A percentile compares a stretch with the other conserved stretches of the same genome.
Conservation (phyloP, 2,113 vertebrate species). For the Elaphurus davidianus region DNA sequence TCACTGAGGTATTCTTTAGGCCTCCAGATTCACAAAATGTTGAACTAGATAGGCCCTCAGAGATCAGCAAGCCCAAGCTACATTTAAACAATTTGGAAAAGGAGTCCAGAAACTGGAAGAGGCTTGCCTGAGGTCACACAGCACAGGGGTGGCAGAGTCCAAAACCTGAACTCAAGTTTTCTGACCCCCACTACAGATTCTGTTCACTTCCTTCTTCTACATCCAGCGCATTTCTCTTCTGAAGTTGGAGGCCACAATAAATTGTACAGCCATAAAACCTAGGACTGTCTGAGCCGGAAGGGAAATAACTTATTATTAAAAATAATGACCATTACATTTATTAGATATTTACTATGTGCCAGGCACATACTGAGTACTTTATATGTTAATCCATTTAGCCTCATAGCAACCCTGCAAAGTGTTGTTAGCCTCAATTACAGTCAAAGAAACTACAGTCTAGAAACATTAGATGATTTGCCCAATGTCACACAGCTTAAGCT, state of each 20-base stretch:
- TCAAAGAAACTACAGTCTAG: conserved; percentile 24
- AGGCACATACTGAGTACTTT: background rate
- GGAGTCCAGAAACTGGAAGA: background rate
- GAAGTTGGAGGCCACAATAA: background rate
- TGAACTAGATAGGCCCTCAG: background rate
- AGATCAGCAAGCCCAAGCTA: background rate
- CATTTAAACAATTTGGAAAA: background rate
- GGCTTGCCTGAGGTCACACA: background rate
- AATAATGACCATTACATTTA: conserved; percentile 26
- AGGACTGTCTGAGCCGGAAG: background rate
- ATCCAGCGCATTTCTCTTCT: background rate
- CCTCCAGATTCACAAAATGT: background rate
- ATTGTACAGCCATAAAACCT: background rate
- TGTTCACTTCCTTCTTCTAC: background rate
- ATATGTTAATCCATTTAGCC: background rate
- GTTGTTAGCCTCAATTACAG: background rate
- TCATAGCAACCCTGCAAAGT: background rate
- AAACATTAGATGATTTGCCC: background rate
- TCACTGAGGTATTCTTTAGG: background rate
- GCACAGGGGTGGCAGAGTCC: background rate
- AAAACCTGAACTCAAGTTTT: background rate
- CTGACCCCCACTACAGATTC: background rate
- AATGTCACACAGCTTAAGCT: background rate
- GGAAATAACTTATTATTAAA: conserved; percentile 20
- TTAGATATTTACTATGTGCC: background rate